Evolutionary conservation across 2,113 vertebrate genomes (phyloP), one percentile per base, ranked within the genome.

Genomic region (Hemicordylus capensis): DNA sequence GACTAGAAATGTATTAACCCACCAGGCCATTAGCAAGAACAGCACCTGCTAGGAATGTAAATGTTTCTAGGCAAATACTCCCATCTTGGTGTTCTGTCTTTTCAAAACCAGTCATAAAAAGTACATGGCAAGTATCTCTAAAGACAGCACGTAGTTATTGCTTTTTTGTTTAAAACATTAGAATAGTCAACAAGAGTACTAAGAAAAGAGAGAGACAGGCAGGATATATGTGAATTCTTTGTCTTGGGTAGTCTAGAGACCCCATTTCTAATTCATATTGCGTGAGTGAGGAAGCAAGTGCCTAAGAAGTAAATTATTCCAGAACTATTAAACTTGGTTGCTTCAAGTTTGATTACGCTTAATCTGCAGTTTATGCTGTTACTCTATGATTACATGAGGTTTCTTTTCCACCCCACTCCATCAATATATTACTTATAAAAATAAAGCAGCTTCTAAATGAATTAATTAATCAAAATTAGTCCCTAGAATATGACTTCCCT

Each of bases 281-380:
- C 85, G 86, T 94, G 92, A 92, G 92, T 76, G 88, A 82, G 92
- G 89, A 95, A n/a, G 82, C 91, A 91, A 85, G 87, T 88, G 93
- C 31, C 76, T 48, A 74, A 59, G 1, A 95, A 88, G 79, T 92
- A 91, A 95, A 94, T 96, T 94, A 93, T 91, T 94, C 84, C 89
- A 94, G 84, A 75, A 94, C 79, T 81, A 90, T 73, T 88, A 81
- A 80, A 80, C 88, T 95, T 91, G 89, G 85, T 94, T 91, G 89
- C 84, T 91, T 93, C 93, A 90, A 66, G 80, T 93, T 95, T 95
- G 94, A 95, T 96, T 95, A 94, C 87, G 90, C 92, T 94, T 92
- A 95, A 95, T 94, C 93, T 91, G 39, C 79, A 76, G 91, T 90
- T 92, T 39, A 4, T 91, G 87, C 92, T 94, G 91, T 92, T 94